Base-by-base conservation (phyloP, 2,113 vertebrate species). In the Callopanchax toddi region DNA sequence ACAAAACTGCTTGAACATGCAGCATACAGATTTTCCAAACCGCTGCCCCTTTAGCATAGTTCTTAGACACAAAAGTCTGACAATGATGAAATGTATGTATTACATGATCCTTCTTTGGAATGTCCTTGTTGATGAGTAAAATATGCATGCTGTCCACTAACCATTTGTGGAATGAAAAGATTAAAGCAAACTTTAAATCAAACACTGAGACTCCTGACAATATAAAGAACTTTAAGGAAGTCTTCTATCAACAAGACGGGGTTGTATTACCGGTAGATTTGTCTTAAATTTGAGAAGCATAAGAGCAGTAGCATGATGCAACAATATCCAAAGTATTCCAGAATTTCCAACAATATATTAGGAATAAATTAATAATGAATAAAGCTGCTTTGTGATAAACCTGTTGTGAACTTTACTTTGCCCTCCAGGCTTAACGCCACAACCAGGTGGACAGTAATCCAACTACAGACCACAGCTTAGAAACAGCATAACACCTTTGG, bases 1-100 rank as follows among this genome's bases (percentile, higher is more conserved):
- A 51, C 65, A 63, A 59, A 84, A 69, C 11, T 64, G 79, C 83
- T 82, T 83, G 72, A 87, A 81, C 79, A 71, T 75, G 85, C 62
- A n/a, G 6, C 26, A 26, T 6, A 6, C 26, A 72, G 58, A 60
- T 49, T 62, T 25, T 62, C 42, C 16, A 65, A 74, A 78, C 11
- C 21, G 20, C 39, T 25, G 11, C n/a, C 22, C 25, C 54, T 57
- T 39, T 36, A 51, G 23, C 36, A 56, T 18, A 58, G 22, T 26
- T 60, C 21, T 56, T 21, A 59, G 6, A 52, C 39, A 55, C 7
- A 40, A 36, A 2, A 52, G 20, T 26, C 12, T 32, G 50, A 40
- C 11, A n/a, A n/a, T 23, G 9, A 3, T 10, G 2, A 57, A 4
- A 11, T 56, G 34, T 26, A 11, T 56, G 34, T 26, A 39, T 26